Evolutionary conservation across 2,888 invertebrate species (phyloP).

Genomic region (Morpho helenor): DNA sequence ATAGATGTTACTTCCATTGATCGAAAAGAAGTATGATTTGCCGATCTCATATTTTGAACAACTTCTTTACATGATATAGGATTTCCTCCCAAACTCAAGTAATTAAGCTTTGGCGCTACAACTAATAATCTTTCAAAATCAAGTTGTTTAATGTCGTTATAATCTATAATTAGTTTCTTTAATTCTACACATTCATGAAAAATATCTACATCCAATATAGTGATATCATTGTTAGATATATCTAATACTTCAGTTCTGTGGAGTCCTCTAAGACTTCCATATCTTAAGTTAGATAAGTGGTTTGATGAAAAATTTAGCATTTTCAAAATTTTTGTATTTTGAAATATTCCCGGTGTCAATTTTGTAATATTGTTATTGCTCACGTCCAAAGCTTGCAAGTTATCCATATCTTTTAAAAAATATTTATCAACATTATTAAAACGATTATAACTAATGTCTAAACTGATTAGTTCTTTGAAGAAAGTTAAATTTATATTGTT

Average conservation of each 20-base stretch:
- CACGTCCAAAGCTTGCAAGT: conserved; percentile 52
- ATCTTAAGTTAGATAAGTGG: conserved; percentile 45
- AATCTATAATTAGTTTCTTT: conserved; percentile 55
- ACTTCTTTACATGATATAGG: conserved; percentile 61
- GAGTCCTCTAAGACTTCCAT: conserved; percentile 58
- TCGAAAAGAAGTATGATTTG: conserved; percentile 35
- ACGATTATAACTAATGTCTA: conserved; percentile 52
- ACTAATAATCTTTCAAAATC: conserved; percentile 51
- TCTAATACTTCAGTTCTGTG: conserved; percentile 54
- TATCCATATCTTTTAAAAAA: conserved; percentile 44
- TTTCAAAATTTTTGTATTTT: conserved; percentile 49
- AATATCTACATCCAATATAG: conserved; percentile 49
- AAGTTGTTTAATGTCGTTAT: conserved; percentile 53
- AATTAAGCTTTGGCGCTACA: conserved; percentile 45
- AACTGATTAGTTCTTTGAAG: conserved; percentile 45
- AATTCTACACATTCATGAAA: conserved; percentile 62
- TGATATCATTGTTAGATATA: conserved; percentile 55
- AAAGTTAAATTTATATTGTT: conserved; percentile 44
- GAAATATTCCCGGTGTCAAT: conserved; percentile 58
- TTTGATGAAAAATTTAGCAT: conserved; percentile 58
- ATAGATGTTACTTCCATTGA: conserved; percentile 57
- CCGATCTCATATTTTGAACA: conserved; percentile 42
- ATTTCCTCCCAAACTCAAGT: conserved; percentile 63
- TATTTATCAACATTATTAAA: conserved; percentile 41
- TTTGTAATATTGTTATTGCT: conserved; percentile 50